Percentiles rank a stretch among this genome's conserved stretches.
These are phyloP conservation scores for Agrochola lychnidis DNA, from an alignment of 2,888 invertebrate genomes.

Conservation along the genomic window DNA sequence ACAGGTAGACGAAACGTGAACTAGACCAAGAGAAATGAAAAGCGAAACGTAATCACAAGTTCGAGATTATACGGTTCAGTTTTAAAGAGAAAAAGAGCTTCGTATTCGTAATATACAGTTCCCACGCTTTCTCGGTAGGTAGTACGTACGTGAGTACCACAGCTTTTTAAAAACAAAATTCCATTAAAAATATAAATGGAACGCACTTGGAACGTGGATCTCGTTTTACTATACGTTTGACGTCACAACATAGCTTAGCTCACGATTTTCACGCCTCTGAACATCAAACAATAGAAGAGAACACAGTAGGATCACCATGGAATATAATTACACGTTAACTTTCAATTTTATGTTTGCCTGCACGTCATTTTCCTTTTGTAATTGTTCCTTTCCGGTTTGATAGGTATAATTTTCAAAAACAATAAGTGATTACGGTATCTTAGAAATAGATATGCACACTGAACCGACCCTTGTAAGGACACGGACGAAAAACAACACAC, in stretches of 20 bases:
- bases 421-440: slow-evolving; percentile 6
- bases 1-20: slow-evolving; percentile 31
- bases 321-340: slow-evolving; percentile 80
- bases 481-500: not conserved
- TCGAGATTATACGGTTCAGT: slow-evolving; percentile 68
- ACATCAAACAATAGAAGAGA: slow-evolving; percentile 87
- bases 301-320: slow-evolving; percentile 80
- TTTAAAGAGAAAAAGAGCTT: slow-evolving; percentile 59
- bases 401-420: slow-evolving; percentile 43
- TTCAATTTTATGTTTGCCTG: slow-evolving; percentile 78
- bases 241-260: slow-evolving; percentile 61
- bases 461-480: not conserved
- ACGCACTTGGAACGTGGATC: slow-evolving; percentile 6
- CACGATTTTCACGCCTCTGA: slow-evolving; percentile 83
- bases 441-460: not conserved
- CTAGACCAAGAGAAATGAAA: slow-evolving; percentile 62
- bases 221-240: slow-evolving; percentile 34
- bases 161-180: slow-evolving; percentile 38
- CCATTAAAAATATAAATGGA: slow-evolving; percentile 19
- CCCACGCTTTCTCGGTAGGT: slow-evolving; percentile 62
- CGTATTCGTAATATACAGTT: slow-evolving; percentile 33
- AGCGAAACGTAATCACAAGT: slow-evolving; percentile 49
- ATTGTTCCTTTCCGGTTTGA: slow-evolving; percentile 56
- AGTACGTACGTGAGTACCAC: not conserved
- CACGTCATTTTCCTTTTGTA: slow-evolving; percentile 53